Evolutionary conservation across 2,888 invertebrate genomes (phyloP), one percentile per base, ranked within the genome.

Genomic region (Drosophila yooni): DNA sequence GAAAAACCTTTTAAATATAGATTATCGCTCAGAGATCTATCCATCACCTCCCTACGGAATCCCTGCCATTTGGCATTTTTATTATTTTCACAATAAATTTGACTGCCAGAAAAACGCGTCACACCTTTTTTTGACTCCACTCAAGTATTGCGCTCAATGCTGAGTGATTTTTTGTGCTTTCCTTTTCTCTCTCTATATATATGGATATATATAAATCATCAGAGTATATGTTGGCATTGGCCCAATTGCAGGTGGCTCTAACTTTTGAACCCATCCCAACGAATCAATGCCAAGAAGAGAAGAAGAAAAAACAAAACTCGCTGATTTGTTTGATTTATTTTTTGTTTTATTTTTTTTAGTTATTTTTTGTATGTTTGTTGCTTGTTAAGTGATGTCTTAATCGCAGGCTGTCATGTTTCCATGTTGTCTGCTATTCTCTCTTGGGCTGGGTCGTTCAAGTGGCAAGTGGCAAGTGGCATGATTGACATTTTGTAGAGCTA

Each of bases 231-330:
- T 63, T 89, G 89, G 81, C 90, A 87, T 89, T 89, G 89, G 84
- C 82, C 75, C 82, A 79, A 74, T 80, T 88, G 89, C 90, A 88
- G 89, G 89, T 88, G 87, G 64, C 63, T 65, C 48, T 50, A 79
- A 65, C 70, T 67, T 81, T 74, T 76, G 76, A 88, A 83, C 77
- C 74, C 56, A 60, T 18, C 57, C 52, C 57, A 53, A 5, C 51
- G 61, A 48, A 70, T 66, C 40, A 60, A 52, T 69, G 69, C 63
- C 71, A 76, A 77, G 25, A 61, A 60, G 43, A 27, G 27, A 40
- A 40, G 8, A 36, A 33, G 27, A 27, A 25, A 5, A 57, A n/a
- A 15, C 13, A 56, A 33, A 46, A 27, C 5, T 27, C 8, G 54
- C 51, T 72, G 62, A 67, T 56, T 73, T 74, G 36, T 73, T 76